Base-by-base conservation (phyloP, 2,888 invertebrate genomes). In the Metacarcinus magister region DNA sequence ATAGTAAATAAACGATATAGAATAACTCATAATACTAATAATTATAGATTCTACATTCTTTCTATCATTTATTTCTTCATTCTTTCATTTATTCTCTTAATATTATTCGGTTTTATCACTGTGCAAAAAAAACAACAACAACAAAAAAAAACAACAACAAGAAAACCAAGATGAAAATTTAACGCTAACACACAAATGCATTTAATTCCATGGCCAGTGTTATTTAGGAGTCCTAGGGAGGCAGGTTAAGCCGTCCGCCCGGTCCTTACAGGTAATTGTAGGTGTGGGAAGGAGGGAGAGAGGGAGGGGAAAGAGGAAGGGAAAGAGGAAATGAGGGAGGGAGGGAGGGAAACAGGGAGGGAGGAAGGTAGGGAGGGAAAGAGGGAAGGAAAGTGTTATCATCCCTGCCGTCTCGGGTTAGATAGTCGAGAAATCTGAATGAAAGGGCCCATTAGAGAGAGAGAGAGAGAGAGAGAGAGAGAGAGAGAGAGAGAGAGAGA, bases 401-500 rank as follows among this genome's bases (percentile, higher is more conserved):
- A 67, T 67, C 67, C 19, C 16, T 23, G 67, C 19, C 4, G 67
- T 67, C 67, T n/a, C 23, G 67, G 67, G 67, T 67, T 67, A 67
- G 23, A 67, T 67, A 23, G 67, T 67, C 67, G n/a, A 67, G 67
- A 23, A 67, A 67, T 67, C 67, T 23, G 67, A 67, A 23, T 67
- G n/a, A 67, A 67, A 23, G 13, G 54, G 67, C 19, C 67, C 67
- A 67, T 67, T 67, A 67, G 23, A 23, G 67, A 67, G 67, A 67
- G 67, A 60, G 60, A 60, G 60, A 60, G 60, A 60, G 60, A 48
- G 48, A 48, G 48, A 48, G 48, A 48, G 48, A 48, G 60, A 60
- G 60, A 60, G 60, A 60, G 60, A 60, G 60, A 67, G 67, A 67
- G 67, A 67, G 67, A 67, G 67, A 67, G 67, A 67, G 67, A 67